Evolutionary conservation across 35 echinoderm and acorn worm genomes (phyloP).

Genomic region (Apostichopus californicus): DNA sequence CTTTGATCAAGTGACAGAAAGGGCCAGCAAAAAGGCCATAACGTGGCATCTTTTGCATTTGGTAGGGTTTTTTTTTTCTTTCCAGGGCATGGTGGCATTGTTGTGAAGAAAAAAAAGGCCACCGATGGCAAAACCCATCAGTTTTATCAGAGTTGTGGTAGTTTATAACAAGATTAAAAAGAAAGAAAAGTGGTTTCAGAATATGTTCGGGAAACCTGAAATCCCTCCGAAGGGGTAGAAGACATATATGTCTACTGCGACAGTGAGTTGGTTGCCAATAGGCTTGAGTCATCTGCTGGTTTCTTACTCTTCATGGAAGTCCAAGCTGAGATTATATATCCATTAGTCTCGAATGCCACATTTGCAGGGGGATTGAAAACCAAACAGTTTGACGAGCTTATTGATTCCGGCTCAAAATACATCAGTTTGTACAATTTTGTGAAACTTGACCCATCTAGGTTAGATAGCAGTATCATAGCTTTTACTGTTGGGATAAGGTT

Average conservation of each 20-base stretch:
- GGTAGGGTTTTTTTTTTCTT: no score
- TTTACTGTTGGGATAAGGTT: slow-evolving; percentile 28
- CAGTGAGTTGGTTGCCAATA: not conserved
- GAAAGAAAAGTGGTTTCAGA: no score
- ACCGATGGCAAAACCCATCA: no score
- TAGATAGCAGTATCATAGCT: slow-evolving; percentile 30
- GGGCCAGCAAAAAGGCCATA: no score
- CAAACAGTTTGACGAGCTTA: slow-evolving; percentile 15
- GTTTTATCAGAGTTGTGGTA: no score
- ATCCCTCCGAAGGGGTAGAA: not conserved
- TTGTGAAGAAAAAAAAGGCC: no score
- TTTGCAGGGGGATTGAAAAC: slow-evolving; percentile 17
- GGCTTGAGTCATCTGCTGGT: not conserved
- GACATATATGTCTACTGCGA: not conserved
- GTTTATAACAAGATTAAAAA: no score
- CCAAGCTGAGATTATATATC: not conserved
- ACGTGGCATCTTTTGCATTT: no score
- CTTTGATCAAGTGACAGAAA: no score
- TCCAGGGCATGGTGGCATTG: no score
- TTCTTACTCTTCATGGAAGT: not conserved
- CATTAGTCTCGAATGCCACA: not conserved
- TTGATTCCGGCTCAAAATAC: slow-evolving; percentile 41
- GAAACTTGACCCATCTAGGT: slow-evolving; percentile 41
- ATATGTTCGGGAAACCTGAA: not conserved
- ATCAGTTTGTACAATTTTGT: slow-evolving; percentile 28